Evolutionary conservation across 2,888 invertebrate genomes (phyloP), one percentile per base, ranked within the genome.

Genomic region (Unio pictorum): DNA sequence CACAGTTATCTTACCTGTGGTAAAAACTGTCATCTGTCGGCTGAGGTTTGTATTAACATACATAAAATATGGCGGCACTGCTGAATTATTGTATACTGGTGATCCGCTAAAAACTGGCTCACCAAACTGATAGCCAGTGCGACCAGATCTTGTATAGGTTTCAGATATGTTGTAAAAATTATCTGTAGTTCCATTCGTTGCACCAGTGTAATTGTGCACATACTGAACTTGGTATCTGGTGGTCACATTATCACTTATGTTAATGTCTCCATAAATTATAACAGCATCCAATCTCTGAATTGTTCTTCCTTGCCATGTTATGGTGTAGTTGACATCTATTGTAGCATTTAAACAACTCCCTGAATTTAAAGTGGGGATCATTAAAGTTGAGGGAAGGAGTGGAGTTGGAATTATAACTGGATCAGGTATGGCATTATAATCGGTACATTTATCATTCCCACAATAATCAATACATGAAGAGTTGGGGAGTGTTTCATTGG

Each of bases 281-380:
- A 77, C 80, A 0, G 87, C 87, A 67, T 84, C 81, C 4, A 89
- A 66, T 23, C 73, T 73, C 18, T 78, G 66, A 28, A 87, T 80
- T n/a, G 69, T 74, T 34, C 72, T 72, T 6, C 81, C 86, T 4
- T 71, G 72, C 87, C 88, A 89, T 8, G 76, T 78, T 66, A 88
- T 82, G 8, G 78, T 79, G 66, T 89, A 89, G 8, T 76, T 73
- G 1, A 89, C 87, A 60, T 84, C 82, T 20, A 88, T 69, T 0
- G 88, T 87, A 23, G 80, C 81, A 74, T 88, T 85, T 5, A 71
- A 26, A 69, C 89, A 89, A 6, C 69, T 64, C 8, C 60, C 56
- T 1, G 86, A 84, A 17, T 78, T 72, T 66, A 88, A 86, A 66
- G 74, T 82, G 1, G 70, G 1, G 79, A 86, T 88, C 20, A 79